Evolutionary conservation across 2,797 vertebrate genomes (phyloP), one percentile per base, ranked within the genome.

Genomic region (Pseudopleuronectes americanus): DNA sequence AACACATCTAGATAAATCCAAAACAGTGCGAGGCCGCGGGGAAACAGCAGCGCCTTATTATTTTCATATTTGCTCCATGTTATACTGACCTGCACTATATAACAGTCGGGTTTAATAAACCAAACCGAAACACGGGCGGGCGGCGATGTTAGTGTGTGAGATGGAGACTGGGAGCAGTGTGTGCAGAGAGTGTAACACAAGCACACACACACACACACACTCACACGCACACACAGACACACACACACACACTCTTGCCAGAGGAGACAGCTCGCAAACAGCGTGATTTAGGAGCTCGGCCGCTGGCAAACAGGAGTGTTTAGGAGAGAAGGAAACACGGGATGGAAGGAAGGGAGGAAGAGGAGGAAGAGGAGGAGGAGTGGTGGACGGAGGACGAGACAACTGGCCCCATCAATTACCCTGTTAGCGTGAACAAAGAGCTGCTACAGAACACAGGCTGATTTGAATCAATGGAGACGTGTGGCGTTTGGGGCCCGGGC

Each of bases 401-500:
- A 67, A 79, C 48, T 21, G 43, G 72, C 68, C 67, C 61, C 82
- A 91, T 92, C 87, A 85, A 86, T 92, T 90, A 92, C 41, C 31
- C 80, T 28, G 76, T 88, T 89, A 84, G 86, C 88, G 5, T 68
- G 84, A 87, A 80, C 83, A 87, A 77, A 83, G 83, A 84, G 80
- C 79, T 59, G 74, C 68, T 38, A 57, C 70, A 61, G 80, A 76
- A 84, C 80, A 67, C 33, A 47, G 84, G 84, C 83, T 87, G 67
- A 82, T 85, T 86, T 85, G 84, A 92, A 93, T 92, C 89, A 92
- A 85, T 86, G 83, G 76, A 86, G 84, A 91, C 81, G 67, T 54
- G 68, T 74, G 68, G 73, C 51, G 64, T 81, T 83, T 4, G 56
- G 67, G 67, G 78, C 71, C 64, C 9, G 13, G 80, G 71, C 77